Base-by-base conservation (phyloP, 2,797 vertebrate species). In the Propithecus deckenii region DNA sequence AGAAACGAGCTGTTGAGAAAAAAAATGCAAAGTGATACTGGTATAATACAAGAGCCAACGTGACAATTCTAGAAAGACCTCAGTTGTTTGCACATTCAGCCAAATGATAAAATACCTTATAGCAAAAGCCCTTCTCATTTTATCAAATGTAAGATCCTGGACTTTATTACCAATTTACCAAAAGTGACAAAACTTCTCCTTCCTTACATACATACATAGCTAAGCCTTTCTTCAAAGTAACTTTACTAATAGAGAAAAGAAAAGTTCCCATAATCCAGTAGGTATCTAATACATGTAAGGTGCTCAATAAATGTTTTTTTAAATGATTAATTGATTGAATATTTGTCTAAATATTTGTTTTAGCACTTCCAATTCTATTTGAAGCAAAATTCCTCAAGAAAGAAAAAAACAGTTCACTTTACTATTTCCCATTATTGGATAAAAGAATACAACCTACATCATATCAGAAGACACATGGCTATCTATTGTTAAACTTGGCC, bases 251-350 rank as follows among this genome's bases (percentile, higher is more conserved):
- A 89, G 89, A 97, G 79, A 96, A 86, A 95, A 79, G 93, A 98
- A 98, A 98, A 95, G 63, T 57, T 89, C 41, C 94, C 94, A 95
- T 97, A 97, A 97, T 97, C n/a, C 52, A 96, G 96, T 2, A 84
- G 15, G 18, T 83, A 22, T 12, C 14, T 43, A 46, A 69, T 55
- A 84, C 38, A 63, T 41, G 59, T 52, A 63, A 72, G 50, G 57
- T 75, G 9, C 10, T 93, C 67, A 67, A 81, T 41, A 72, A 35
- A 65, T 30, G 23, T 76, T 48, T 93, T 95, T 74, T 61, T 41
- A 87, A 86, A 67, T 23, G 30, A 4, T 88, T 59, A 67, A 95
- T 57, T 91, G 84, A 98, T 95, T 55, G 78, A 25, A 63, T 86
- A 67, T 76, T 52, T 61, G 52, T 63, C 38, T 67, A 74, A 75